Evolutionary conservation across 1,140 invertebrate genomes (phyloP).

Genomic region (Neodiprion lecontei): DNA sequence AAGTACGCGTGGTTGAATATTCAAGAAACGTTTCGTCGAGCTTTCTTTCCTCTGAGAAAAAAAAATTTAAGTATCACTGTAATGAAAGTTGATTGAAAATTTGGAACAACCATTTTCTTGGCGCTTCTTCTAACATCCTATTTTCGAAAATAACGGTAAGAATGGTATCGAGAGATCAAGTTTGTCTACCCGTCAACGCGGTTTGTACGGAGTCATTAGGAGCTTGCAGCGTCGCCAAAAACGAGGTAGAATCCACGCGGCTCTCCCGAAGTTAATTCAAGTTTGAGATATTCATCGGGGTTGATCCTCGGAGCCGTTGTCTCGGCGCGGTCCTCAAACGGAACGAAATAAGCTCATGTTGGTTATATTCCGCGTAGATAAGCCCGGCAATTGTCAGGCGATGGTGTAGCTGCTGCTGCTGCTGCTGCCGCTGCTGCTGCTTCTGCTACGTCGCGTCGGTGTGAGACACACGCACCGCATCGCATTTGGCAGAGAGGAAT

Average conservation of each 20-base stretch:
- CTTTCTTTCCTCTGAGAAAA: no score
- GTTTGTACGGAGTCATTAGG: not conserved
- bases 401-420: not conserved
- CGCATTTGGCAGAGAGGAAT: not conserved
- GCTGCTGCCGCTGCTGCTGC: slow-evolving; percentile 5
- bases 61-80: no score
- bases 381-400: not conserved
- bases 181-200: no score
- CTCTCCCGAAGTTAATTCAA: not conserved
- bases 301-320: not conserved
- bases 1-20: no score
- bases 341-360: not conserved
- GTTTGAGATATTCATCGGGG: slow-evolving; percentile 4
- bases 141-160: no score
- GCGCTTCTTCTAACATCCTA: no score
- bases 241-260: no score
- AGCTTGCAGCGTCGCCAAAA: not conserved
- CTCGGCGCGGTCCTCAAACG: slow-evolving; percentile 3
- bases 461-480: no score
- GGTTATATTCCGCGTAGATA: not conserved
- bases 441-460: not conserved
- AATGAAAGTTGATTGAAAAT: no score
- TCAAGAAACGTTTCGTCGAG: no score
- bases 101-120: no score
- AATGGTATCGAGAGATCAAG: no score